These are phyloP conservation scores for Lysandra bellargus DNA, from an alignment of 2,888 invertebrate genomes.

Conservation along the genomic window DNA sequence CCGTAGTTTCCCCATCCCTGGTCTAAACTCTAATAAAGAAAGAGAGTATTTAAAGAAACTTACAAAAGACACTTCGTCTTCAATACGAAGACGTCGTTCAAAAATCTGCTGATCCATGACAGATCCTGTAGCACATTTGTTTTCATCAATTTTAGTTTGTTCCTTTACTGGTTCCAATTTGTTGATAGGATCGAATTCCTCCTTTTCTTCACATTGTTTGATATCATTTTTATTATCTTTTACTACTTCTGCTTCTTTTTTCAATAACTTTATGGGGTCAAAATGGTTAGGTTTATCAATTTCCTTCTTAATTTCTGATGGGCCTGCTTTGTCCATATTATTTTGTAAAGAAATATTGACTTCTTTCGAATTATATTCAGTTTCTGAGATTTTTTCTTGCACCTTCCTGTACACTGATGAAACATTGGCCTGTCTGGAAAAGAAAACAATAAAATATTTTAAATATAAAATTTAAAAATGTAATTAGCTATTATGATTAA, in stretches of 20 bases:
- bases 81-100: conserved; percentile 68
- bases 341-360: conserved; percentile 30
- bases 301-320: conserved; percentile 45
- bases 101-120: conserved; percentile 52
- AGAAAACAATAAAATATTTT: background rate
- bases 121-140: conserved; percentile 32
- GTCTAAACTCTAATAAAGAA: background rate
- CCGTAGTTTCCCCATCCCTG: too few species aligned
- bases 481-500: too few species aligned
- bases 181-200: conserved; percentile 33
- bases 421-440: conserved; percentile 85
- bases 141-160: conserved; percentile 34
- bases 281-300: conserved; percentile 43
- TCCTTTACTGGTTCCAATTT: background rate
- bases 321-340: conserved; percentile 38
- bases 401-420: conserved; percentile 76
- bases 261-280: conserved; percentile 53
- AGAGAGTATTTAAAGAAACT: conserved; percentile 44
- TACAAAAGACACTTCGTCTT: conserved; percentile 74
- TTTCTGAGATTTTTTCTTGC: conserved; percentile 42
- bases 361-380: conserved; percentile 33
- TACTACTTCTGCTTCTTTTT: conserved; percentile 44
- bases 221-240: conserved; percentile 36
- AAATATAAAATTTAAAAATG: too few species aligned
- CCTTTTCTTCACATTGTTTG: conserved; percentile 35